These are phyloP conservation scores for Apodemia duryi DNA, from an alignment of 2,888 invertebrate species.

Conservation along the genomic window DNA sequence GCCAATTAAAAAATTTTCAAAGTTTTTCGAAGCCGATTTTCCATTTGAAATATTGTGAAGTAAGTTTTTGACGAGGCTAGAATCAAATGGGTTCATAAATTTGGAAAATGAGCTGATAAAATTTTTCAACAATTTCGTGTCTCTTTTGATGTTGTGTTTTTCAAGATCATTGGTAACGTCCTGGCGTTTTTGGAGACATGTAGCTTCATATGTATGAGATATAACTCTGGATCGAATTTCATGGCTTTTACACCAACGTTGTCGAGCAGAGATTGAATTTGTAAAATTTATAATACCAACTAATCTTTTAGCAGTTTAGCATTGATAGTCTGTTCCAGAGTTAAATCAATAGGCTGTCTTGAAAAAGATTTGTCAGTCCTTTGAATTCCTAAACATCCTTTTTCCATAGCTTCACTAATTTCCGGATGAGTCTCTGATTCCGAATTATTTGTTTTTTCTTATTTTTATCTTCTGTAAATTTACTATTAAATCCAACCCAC, in stretches of 20 bases:
- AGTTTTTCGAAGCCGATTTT: background rate
- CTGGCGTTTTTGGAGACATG: too few relatives aligned
- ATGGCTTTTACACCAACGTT: constrained; percentile 15
- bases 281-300: background rate
- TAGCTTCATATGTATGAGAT: background rate
- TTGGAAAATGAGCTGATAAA: background rate
- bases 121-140: background rate
- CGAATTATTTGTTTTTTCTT: background rate
- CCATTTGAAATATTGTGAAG: background rate
- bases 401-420: background rate
- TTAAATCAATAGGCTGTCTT: background rate
- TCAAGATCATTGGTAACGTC: background rate
- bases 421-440: constrained; percentile 28
- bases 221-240: background rate
- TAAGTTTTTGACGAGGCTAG: background rate
- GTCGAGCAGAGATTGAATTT: constrained; percentile 4
- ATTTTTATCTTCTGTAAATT: background rate
- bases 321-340: constrained; percentile 26
- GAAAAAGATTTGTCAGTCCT: constrained; percentile 30
- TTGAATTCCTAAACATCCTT: background rate
- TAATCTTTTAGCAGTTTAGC: background rate
- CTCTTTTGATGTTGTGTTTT: background rate
- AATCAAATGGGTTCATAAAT: background rate
- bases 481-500: background rate
- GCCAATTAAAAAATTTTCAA: background rate